These are phyloP conservation scores for Tetramorium simillimum DNA, from an alignment of 1,140 invertebrate genomes.

Conservation along the genomic window DNA sequence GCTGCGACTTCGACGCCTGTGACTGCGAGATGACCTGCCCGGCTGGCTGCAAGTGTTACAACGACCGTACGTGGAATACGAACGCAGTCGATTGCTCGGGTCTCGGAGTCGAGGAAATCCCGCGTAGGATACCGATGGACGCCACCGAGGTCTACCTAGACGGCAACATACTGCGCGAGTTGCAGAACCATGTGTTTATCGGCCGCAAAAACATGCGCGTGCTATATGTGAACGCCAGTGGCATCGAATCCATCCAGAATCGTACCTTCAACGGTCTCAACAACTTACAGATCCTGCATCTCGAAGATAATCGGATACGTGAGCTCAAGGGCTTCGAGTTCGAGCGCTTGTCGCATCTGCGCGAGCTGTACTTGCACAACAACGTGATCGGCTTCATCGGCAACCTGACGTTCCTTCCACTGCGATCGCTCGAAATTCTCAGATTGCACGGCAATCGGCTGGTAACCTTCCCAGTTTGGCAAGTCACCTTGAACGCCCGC, in stretches of 20 bases:
- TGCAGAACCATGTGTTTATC: constrained; percentile 96
- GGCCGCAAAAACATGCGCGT: constrained; percentile 95
- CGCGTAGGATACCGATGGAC: constrained; percentile 96
- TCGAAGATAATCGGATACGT: constrained; percentile 93
- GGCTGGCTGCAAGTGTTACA: constrained; percentile 95
- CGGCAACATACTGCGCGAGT: constrained; percentile 93
- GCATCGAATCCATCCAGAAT: constrained; percentile 95
- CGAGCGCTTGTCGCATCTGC: constrained; percentile 92
- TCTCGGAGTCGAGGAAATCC: constrained; percentile 91
- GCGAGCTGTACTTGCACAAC: constrained; percentile 95
- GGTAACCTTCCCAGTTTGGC: constrained; percentile 93
- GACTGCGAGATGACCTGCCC: constrained; percentile 98
- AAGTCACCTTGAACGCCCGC: constrained; percentile 90
- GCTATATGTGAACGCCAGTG: constrained; percentile 94
- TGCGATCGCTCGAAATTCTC: constrained; percentile 92
- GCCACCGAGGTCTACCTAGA: constrained; percentile 96
- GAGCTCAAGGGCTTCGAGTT: constrained; percentile 96
- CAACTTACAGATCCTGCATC: constrained; percentile 92
- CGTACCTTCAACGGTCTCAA: constrained; percentile 96
- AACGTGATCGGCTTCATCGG: constrained; percentile 92
- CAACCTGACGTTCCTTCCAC: constrained; percentile 92
- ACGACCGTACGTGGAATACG: constrained; percentile 96
- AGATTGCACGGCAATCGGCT: constrained; percentile 94
- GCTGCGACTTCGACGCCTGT: constrained; percentile 97
- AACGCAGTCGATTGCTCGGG: constrained; percentile 96